Percentiles rank a stretch among this genome's conserved stretches.
phyloP scores from a whole-genome alignment of 2,888 invertebrate species.

The Ryuthela nishihirai region DNA sequence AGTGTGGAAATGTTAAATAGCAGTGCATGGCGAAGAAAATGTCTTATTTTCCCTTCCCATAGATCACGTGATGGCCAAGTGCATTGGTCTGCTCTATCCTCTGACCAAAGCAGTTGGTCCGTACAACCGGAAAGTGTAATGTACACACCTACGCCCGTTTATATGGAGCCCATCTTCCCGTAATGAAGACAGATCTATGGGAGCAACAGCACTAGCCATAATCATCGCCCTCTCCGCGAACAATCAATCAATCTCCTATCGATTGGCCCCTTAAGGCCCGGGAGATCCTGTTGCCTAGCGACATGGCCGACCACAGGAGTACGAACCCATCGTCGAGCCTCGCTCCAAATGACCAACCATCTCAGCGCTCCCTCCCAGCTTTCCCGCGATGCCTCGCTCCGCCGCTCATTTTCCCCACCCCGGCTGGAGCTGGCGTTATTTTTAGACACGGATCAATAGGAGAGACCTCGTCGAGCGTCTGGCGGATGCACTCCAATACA shows the following conservation, averaged over 20 bases:
- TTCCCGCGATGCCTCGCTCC: slow-evolving; percentile 2
- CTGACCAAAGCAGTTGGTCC: too few relatives aligned
- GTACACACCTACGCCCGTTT: too few relatives aligned
- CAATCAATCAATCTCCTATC: slow-evolving; percentile 33
- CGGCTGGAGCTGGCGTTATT: slow-evolving; percentile 36
- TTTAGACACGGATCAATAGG: slow-evolving; percentile 37
- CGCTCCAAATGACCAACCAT: slow-evolving; percentile 20
- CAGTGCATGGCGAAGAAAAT: too few relatives aligned
- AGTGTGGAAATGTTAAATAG: too few relatives aligned
- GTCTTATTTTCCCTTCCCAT: too few relatives aligned
- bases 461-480: slow-evolving; percentile 12
- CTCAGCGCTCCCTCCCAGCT: slow-evolving; percentile 12
- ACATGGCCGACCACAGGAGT: slow-evolving; percentile 13
- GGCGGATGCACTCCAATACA: slow-evolving; percentile 25
- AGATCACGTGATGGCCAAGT: too few relatives aligned
- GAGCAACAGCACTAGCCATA: slow-evolving; percentile 3
- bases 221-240: slow-evolving; percentile 12
- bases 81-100: too few relatives aligned
- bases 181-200: too few relatives aligned
- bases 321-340: too few relatives aligned
- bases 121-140: too few relatives aligned
- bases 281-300: slow-evolving; percentile 28
- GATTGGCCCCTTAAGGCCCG: slow-evolving; percentile 24
- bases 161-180: too few relatives aligned
- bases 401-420: slow-evolving; percentile 10